Evolutionary conservation across 2,113 vertebrate species (phyloP).

Genomic region (Copsychus sechellarum): DNA sequence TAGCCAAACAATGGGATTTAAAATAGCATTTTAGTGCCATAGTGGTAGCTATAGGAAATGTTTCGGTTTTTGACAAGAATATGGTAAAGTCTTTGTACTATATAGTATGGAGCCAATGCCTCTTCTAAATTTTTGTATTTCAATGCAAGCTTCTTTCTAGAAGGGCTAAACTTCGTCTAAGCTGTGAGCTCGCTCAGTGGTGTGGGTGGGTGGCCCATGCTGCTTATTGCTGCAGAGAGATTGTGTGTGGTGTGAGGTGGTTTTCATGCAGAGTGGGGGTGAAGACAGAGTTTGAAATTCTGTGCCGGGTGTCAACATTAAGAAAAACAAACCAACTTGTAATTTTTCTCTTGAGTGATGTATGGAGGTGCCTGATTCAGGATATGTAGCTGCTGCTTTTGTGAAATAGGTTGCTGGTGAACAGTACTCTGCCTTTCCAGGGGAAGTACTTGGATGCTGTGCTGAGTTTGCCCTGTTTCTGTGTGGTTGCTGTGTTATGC

Average conservation of each 20-base stretch:
- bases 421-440: background rate
- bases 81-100: background rate
- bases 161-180: background rate
- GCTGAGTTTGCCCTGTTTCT: background rate
- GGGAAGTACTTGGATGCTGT: background rate
- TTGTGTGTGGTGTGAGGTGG: fast-evolving
- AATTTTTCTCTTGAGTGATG: background rate
- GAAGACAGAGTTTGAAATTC: background rate
- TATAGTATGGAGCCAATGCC: background rate
- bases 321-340: background rate
- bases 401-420: background rate
- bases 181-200: background rate
- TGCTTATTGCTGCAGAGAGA: background rate
- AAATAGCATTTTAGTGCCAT: background rate
- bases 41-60: fast-evolving
- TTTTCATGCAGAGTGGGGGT: background rate
- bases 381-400: background rate
- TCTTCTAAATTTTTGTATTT: background rate
- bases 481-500: background rate
- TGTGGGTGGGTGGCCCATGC: background rate
- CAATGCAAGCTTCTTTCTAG: background rate
- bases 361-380: background rate
- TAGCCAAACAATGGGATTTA: background rate
- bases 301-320: background rate
- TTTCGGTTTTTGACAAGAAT: background rate